phyloP scores from a whole-genome alignment of 1,140 invertebrate genomes.

The Euura saliciscinereae region DNA sequence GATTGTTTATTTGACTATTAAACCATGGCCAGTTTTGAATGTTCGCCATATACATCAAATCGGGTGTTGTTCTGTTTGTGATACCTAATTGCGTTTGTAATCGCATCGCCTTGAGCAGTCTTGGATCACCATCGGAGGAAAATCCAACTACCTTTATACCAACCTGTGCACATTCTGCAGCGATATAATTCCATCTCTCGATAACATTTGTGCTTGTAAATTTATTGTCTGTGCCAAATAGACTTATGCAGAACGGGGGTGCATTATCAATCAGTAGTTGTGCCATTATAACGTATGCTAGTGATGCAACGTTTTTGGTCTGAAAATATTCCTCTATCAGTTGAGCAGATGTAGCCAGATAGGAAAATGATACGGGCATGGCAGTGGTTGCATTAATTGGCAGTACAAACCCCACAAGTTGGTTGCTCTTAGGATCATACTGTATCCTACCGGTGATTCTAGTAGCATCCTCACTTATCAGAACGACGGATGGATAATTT shows the following conservation, averaged over 20 bases:
- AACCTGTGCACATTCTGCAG: constrained; percentile 1
- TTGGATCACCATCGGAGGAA: constrained; percentile 1
- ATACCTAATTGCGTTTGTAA: constrained; percentile 17
- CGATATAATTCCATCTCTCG: constrained; percentile 17
- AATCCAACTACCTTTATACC: constrained; percentile 18
- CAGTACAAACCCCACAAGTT: constrained; percentile 24
- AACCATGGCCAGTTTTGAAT: constrained; percentile 9
- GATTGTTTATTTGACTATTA: constrained; percentile 18
- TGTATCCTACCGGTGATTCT: constrained; percentile 26
- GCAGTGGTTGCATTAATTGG: constrained; percentile 19
- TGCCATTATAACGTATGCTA: constrained; percentile 12
- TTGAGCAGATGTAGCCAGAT: constrained; percentile 17
- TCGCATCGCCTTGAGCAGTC: constrained; percentile 26
- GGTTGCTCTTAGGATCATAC: constrained; percentile 23
- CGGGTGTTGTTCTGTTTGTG: not conserved
- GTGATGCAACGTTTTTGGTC: not conserved
- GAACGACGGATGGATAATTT: constrained; percentile 24
- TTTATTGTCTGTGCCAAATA: constrained; percentile 21
- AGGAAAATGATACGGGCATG: constrained; percentile 14
- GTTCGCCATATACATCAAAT: not conserved
- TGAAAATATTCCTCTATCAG: constrained; percentile 15
- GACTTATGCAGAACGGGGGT: constrained; percentile 13
- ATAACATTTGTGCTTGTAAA: constrained; percentile 19
- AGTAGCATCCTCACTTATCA: constrained; percentile 31
- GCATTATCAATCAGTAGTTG: constrained; percentile 12